phyloP scores from a whole-genome alignment of 1,140 invertebrate genomes.

The Cydia splendana region DNA sequence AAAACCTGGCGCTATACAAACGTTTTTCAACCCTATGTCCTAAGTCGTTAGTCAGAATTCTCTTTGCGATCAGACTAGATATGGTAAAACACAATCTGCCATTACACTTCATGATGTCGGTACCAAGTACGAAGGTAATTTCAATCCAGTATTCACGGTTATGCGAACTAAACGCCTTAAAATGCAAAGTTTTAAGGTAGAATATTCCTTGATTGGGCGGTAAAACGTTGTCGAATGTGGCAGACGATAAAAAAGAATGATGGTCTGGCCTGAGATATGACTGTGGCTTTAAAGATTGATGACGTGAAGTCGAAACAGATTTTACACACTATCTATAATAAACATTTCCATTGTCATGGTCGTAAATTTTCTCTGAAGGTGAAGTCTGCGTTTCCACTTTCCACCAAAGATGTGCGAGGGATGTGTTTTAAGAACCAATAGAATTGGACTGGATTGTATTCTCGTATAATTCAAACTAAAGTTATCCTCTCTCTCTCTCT shows the following conservation, averaged over 20 bases:
- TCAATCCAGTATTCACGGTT: not conserved
- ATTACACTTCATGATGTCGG: conserved; percentile 25
- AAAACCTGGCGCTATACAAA: not conserved
- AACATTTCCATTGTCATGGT: not conserved
- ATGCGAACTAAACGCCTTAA: not conserved
- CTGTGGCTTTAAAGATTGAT: conserved; percentile 2
- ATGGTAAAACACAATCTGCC: conserved; percentile 13
- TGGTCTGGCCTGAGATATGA: conserved; percentile 11
- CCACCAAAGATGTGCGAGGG: too few species aligned
- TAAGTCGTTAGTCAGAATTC: not conserved
- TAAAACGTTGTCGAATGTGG: not conserved
- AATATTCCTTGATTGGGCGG: not conserved
- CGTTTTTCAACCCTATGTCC: not conserved
- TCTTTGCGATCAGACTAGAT: not conserved
- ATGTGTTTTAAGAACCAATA: too few species aligned
- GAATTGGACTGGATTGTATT: too few species aligned
- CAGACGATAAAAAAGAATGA: conserved; percentile 22
- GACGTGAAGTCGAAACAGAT: not conserved
- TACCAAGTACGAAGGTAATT: conserved; percentile 27
- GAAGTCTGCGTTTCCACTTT: not conserved
- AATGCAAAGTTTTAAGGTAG: not conserved
- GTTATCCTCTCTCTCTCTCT: too few species aligned
- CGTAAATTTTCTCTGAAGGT: not conserved
- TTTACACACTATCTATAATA: not conserved
- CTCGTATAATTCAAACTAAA: too few species aligned